These are phyloP conservation scores for Dendroctonus valens DNA, from an alignment of 1,140 invertebrate genomes.

Conservation along the genomic window DNA sequence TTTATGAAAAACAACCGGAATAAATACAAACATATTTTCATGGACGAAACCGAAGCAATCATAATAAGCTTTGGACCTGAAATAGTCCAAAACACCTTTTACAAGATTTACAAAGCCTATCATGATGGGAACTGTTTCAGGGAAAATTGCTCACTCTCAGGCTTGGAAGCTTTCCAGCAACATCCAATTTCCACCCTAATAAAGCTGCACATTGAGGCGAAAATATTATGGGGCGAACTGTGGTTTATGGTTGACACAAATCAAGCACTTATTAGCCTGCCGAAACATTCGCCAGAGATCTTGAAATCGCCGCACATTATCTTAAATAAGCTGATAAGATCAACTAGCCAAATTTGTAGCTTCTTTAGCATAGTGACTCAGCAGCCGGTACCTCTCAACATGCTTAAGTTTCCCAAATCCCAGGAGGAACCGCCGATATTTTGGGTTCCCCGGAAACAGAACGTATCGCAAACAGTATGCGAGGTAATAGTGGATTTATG, in stretches of 20 bases:
- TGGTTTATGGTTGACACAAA: slow-evolving; percentile 52
- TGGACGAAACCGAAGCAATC: slow-evolving; percentile 50
- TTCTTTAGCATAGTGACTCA: slow-evolving; percentile 48
- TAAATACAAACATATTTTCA: slow-evolving; percentile 49
- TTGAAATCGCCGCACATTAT: slow-evolving; percentile 46
- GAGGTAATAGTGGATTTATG: slow-evolving; percentile 48
- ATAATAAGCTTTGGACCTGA: slow-evolving; percentile 45
- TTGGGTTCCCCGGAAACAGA: slow-evolving; percentile 43
- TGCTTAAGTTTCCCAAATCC: slow-evolving; percentile 27
- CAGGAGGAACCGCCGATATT: slow-evolving; percentile 45
- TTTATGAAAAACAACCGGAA: slow-evolving; percentile 43
- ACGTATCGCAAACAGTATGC: slow-evolving; percentile 36
- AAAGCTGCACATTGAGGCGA: slow-evolving; percentile 20
- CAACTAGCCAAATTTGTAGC: slow-evolving; percentile 46
- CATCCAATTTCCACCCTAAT: slow-evolving; percentile 19
- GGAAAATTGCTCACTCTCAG: slow-evolving; percentile 20
- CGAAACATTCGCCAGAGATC: slow-evolving; percentile 46
- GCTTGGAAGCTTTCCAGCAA: slow-evolving; percentile 15
- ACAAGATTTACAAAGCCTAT: slow-evolving; percentile 39
- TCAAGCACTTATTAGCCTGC: slow-evolving; percentile 49
- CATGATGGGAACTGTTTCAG: slow-evolving; percentile 39
- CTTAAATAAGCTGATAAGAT: slow-evolving; percentile 47
- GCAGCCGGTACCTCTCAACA: slow-evolving; percentile 39
- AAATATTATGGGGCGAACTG: slow-evolving; percentile 43
- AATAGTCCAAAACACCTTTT: slow-evolving; percentile 45